Base-by-base conservation (phyloP, 2,797 vertebrate species). In the Sparus aurata region DNA sequence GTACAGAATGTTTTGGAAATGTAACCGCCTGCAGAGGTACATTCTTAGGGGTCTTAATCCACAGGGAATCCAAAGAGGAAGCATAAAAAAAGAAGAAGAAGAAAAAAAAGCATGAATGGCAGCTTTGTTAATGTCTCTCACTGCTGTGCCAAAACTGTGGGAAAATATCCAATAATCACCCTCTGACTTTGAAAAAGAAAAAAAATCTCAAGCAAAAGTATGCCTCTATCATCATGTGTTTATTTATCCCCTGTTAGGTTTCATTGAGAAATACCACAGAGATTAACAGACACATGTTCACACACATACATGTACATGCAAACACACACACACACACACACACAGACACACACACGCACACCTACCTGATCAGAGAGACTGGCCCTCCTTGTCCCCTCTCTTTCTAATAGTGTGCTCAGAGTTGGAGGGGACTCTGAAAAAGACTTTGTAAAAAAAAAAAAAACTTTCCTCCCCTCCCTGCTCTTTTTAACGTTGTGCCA, bases 351-450 rank as follows among this genome's bases (percentile, higher is more conserved):
- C 67, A 70, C 92, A 30, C 27, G 78, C 67, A 76, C 67, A 70
- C 92, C 77, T 93, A 96, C 95, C 95, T 94, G 92, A 80, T 89
- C 73, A 79, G 67, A 83, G 61, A 86, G 84, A 75, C 81, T 83
- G 84, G 83, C 83, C 88, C 90, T 91, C 92, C 75, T 89, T 65
- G 88, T 89, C 82, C 84, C 85, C 61, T 82, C 63, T 89, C 76
- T 82, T 63, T 82, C 70, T 66, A 69, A 73, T 73, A 87, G 55
- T 87, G 80, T 80, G 75, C 81, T 79, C 68, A 85, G 87, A 82
- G 92, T 84, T 94, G 84, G 67, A 87, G 71, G 82, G 80, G 86
- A 72, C 82, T 87, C 77, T 71, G 77, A 88, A 87, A 93, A 92
- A 92, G 70, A 87, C 76, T 87, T 78, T 73, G 83, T 79, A 87